Conservation (phyloP, 2,797 vertebrate species). For the Pangasius macronema region DNA sequence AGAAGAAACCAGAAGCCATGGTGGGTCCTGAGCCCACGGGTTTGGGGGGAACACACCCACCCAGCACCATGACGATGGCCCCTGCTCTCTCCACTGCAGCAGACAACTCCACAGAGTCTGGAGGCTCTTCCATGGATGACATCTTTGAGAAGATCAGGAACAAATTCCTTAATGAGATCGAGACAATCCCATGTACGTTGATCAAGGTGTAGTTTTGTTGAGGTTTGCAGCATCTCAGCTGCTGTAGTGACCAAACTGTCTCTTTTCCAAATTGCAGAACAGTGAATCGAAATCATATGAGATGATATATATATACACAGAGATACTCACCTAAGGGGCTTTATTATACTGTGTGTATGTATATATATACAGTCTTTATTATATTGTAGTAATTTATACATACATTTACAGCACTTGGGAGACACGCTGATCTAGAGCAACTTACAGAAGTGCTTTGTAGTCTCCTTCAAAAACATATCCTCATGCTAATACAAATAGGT, state of each 20-base stretch:
- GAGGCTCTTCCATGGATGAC: constrained; percentile 80
- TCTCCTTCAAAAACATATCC: neutral
- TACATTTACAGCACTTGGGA: neutral
- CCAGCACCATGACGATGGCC: constrained; percentile 63
- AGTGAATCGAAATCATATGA: neutral
- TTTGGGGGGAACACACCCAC: constrained; percentile 39
- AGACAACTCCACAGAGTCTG: constrained; percentile 78
- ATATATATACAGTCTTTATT: no score
- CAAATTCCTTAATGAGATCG: constrained; percentile 93
- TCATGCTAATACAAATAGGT: constrained; percentile 12
- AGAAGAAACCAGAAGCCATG: constrained; percentile 67
- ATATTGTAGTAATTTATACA: neutral
- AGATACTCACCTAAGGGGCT: neutral
- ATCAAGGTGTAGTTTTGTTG: neutral
- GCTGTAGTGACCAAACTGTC: neutral
- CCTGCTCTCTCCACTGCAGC: constrained; percentile 67
- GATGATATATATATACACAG: no score
- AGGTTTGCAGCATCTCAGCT: neutral
- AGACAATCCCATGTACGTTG: constrained; percentile 91
- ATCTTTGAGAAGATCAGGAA: constrained; percentile 88
- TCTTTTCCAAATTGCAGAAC: neutral
- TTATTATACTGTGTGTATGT: neutral
- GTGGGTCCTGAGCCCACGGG: constrained; percentile 71
- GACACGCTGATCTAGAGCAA: neutral
- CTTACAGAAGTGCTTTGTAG: neutral